These are phyloP conservation scores for Dicyrtoma fusca DNA, from an alignment of 2,888 invertebrate species.

Conservation along the genomic window DNA sequence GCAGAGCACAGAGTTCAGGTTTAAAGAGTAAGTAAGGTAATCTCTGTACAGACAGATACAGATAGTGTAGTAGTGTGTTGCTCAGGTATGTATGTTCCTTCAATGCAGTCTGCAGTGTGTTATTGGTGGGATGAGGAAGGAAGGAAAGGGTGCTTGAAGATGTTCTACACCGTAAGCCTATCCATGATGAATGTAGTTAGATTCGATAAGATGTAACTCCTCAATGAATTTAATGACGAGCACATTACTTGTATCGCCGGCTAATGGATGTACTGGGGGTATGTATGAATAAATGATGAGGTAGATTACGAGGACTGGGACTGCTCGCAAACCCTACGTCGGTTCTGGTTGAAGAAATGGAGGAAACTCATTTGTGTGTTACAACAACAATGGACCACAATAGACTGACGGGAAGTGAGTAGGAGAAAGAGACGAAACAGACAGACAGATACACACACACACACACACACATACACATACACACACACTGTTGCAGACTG, in stretches of 20 bases:
- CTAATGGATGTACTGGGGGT: neutral
- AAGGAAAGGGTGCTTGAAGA: neutral
- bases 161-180: slow-evolving; percentile 5
- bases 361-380: slow-evolving; percentile 20
- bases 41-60: no score
- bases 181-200: slow-evolving; percentile 16
- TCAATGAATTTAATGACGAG: slow-evolving; percentile 25
- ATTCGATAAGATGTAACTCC: slow-evolving; percentile 20
- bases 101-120: no score
- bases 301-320: neutral
- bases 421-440: slow-evolving; percentile 14
- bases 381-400: slow-evolving; percentile 30
- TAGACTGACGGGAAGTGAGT: slow-evolving; percentile 31
- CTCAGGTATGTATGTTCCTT: no score
- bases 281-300: neutral
- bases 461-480: no score
- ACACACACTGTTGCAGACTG: slow-evolving; percentile 8
- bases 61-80: no score
- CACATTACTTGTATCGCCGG: slow-evolving; percentile 13
- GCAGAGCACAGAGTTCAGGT: no score
- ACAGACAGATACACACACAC: no score
- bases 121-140: no score
- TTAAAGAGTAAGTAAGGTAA: no score
- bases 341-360: slow-evolving; percentile 34
- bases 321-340: neutral